Conservation (phyloP, 2,888 invertebrate species). For the Geophilus truncorum region DNA sequence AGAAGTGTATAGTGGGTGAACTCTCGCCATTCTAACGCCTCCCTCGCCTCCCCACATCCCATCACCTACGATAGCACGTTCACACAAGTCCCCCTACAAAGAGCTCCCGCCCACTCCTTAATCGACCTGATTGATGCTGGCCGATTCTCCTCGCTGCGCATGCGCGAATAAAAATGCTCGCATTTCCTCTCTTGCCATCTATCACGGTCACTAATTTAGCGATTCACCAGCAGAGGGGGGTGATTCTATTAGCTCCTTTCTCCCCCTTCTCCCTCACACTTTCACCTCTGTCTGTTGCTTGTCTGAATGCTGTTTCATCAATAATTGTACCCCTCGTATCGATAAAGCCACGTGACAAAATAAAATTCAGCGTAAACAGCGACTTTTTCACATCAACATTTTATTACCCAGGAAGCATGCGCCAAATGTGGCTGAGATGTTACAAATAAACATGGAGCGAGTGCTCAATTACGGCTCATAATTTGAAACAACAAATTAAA, state of each 20-base stretch:
- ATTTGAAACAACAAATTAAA: neutral
- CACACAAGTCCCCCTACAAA: constrained; percentile 10
- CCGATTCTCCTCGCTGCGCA: constrained; percentile 27
- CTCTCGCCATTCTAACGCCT: neutral
- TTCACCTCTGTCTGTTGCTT: constrained; percentile 23
- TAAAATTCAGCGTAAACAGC: neutral
- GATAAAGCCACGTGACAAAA: neutral
- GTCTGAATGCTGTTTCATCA: constrained; percentile 10
- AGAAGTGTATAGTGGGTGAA: constrained; percentile 27
- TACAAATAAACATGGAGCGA: no score
- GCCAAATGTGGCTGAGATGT: no score
- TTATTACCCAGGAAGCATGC: no score
- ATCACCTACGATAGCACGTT: constrained; percentile 27
- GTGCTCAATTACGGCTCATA: no score
- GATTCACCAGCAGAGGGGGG: constrained; percentile 27
- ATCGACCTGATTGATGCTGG: constrained; percentile 27
- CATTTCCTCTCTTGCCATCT: constrained; percentile 27
- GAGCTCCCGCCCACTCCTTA: constrained; percentile 25
- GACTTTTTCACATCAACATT: neutral
- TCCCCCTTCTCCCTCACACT: neutral
- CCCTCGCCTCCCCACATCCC: constrained; percentile 12
- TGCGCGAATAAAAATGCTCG: constrained; percentile 27
- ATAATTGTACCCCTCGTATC: neutral
- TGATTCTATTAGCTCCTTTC: constrained; percentile 21
- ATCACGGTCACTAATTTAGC: constrained; percentile 27